A percentile compares a stretch with the other conserved stretches of the same genome.
These are phyloP conservation scores for Gambusia holbrooki DNA, from an alignment of 2,113 vertebrate species.

Conservation along the genomic window DNA sequence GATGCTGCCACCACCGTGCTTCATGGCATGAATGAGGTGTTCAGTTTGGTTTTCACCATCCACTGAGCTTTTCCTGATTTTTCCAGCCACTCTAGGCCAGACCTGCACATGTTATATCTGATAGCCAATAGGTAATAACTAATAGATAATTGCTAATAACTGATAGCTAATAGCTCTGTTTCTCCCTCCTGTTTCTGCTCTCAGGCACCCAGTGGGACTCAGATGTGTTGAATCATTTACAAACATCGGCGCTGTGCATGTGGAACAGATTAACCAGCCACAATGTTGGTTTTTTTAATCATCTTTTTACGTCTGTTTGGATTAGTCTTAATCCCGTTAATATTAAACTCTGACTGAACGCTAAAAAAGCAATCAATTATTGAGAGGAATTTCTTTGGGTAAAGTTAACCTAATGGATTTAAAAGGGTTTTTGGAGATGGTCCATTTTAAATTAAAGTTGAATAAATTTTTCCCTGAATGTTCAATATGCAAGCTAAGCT, in stretches of 20 bases:
- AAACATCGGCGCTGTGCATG: not conserved
- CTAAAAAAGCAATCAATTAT: not conserved
- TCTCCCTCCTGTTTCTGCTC: not conserved
- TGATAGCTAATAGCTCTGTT: not conserved
- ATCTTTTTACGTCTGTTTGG: not conserved
- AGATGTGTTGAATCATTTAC: not conserved
- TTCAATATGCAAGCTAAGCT: not conserved
- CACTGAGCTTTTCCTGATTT: not conserved
- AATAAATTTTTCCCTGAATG: not conserved
- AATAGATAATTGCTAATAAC: not conserved
- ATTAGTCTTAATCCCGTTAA: not conserved
- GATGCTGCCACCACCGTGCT: not conserved
- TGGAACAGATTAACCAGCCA: not conserved
- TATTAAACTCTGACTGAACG: not conserved
- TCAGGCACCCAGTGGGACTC: not conserved
- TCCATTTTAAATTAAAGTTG: not conserved
- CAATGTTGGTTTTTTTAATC: not conserved
- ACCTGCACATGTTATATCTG: not conserved
- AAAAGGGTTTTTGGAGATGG: not conserved
- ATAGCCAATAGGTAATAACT: not conserved
- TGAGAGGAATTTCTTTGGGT: not conserved
- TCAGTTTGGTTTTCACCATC: not conserved
- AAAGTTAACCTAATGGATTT: not conserved
- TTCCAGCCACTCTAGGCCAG: not conserved
- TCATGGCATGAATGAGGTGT: not conserved